A percentile compares a stretch with the other conserved stretches of the same genome.
These are phyloP conservation scores for Aporophyla lueneburgensis DNA, from an alignment of 2,888 invertebrate species.

Conservation along the genomic window DNA sequence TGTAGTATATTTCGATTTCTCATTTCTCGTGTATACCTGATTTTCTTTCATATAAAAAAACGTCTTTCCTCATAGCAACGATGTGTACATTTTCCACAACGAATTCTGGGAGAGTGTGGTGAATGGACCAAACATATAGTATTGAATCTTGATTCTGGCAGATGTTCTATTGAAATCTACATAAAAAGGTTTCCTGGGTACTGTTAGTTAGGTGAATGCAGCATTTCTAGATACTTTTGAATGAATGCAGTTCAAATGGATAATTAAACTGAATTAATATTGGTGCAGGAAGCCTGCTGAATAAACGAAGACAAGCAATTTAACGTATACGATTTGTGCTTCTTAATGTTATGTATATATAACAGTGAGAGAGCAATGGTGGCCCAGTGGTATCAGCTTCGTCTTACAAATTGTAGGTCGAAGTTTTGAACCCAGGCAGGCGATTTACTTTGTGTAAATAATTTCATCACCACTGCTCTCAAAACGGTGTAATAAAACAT, in stretches of 20 bases:
- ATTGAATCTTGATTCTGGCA: background rate
- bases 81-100: constrained; percentile 9
- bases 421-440: too few relatives aligned
- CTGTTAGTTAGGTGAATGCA: too few relatives aligned
- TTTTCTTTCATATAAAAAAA: background rate
- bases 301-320: background rate
- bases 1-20: constrained; percentile 5
- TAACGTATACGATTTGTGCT: background rate
- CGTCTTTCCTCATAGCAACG: background rate
- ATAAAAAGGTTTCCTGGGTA: background rate
- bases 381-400: too few relatives aligned
- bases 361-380: too few relatives aligned
- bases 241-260: background rate
- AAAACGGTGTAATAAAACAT: too few relatives aligned
- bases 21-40: background rate
- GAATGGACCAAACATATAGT: background rate
- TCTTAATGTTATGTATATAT: background rate
- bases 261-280: background rate
- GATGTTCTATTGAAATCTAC: constrained; percentile 8
- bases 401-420: too few relatives aligned
- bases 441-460: too few relatives aligned
- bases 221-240: background rate
- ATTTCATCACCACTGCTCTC: too few relatives aligned
- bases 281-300: background rate
- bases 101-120: constrained; percentile 1